Evolutionary conservation across 2,797 vertebrate genomes (phyloP), one percentile per base, ranked within the genome.

Genomic region (Vespertilio murinus): DNA sequence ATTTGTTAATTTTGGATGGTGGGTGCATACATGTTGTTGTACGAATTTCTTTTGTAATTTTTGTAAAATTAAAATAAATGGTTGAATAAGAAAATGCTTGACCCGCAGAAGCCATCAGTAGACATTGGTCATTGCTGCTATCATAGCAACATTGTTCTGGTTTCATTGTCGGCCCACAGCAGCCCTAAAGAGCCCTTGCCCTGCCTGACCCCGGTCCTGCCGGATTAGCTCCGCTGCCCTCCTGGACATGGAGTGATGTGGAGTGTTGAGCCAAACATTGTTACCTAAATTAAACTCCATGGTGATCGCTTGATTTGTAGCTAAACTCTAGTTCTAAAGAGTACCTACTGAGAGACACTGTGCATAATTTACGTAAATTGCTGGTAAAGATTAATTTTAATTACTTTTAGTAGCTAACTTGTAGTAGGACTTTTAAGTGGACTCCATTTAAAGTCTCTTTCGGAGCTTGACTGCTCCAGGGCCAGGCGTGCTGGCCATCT

Each of bases 331-430:
- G 18, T 89, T 92, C 33, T 84, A 40, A 88, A 81, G 61, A 73
- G 59, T 79, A 85, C 81, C 90, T 80, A 86, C 42, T 33, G 78
- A 90, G 94, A 95, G 52, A 93, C 14, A 54, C 69, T 65, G 8
- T 92, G 59, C 73, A 85, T 94, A 88, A 95, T 95, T 96, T 91
- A 93, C 45, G 45, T 61, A 93, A 90, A 96, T 85, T 82, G 33
- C 77, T 91, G 81, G 84, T 64, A 73, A 93, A 83, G 18, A 64
- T 81, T 94, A 78, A 47, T 86, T 96, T 95, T 95, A 94, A 91
- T 96, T 96, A 85, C 86, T 74, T 94, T 77, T 87, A 85, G 56
- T 91, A 75, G 85, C 65, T 90, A 90, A 87, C 90, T 93, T 96
- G n/a, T 90, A 35, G 49, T 88, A 70, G 47, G 71, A 90, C 40